A percentile compares a stretch with the other conserved stretches of the same genome.
Conservation (phyloP, 2,113 vertebrate species). For the Mormyrus iriodes region DNA sequence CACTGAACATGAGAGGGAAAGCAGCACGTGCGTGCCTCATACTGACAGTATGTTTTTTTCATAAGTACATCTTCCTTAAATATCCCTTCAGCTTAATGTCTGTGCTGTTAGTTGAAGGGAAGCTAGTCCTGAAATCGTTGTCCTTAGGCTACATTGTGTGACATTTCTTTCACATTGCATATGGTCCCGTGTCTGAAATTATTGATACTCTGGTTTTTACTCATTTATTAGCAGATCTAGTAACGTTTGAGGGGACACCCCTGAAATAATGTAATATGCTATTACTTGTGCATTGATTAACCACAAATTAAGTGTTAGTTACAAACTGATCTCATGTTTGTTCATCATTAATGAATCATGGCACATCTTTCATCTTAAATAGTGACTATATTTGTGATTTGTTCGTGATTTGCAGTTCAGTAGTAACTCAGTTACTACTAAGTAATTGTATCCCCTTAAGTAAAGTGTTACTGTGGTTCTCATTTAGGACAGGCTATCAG, state of each 20-base stretch:
- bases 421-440: no score
- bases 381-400: no score
- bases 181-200: neutral
- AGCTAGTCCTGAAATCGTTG: neutral
- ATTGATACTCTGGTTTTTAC: neutral
- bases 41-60: neutral
- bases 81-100: neutral
- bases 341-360: no score
- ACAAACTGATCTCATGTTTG: no score
- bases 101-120: neutral
- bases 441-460: no score
- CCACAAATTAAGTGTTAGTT: no score
- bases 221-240: neutral
- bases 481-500: neutral
- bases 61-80: neutral
- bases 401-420: no score
- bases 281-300: no score
- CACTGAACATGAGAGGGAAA: neutral
- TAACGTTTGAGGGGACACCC: no score
- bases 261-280: no score
- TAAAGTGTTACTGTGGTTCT: no score
- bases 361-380: no score
- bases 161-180: neutral
- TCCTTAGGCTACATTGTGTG: neutral
- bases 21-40: neutral